Conservation (phyloP, 2,888 invertebrate species). For the Dioctria linearis region DNA sequence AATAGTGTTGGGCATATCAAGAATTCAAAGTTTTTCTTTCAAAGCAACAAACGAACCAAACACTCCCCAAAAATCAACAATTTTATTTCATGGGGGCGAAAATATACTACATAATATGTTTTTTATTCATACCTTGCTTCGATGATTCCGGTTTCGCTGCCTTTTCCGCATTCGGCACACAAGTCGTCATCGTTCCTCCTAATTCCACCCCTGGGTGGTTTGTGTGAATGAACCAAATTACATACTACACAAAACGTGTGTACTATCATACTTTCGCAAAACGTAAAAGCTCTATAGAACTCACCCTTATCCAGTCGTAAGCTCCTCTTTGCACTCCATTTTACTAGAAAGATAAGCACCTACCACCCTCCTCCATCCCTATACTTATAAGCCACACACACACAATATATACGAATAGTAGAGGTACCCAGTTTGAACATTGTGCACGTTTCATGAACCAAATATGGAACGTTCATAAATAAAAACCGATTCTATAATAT, state of each 20-base stretch:
- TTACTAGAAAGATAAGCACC: slow-evolving; percentile 3
- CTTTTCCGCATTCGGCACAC: background rate
- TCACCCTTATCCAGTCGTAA: slow-evolving; percentile 30
- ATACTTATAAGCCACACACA: background rate
- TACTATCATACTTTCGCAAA: slow-evolving; percentile 50
- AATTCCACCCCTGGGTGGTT: slow-evolving; percentile 37
- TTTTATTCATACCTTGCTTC: too few species aligned
- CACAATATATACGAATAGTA: background rate
- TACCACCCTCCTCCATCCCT: slow-evolving; percentile 3
- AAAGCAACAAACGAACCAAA: background rate
- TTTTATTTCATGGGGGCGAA: background rate
- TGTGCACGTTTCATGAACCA: slow-evolving; percentile 29
- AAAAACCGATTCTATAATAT: background rate
- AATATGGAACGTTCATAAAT: slow-evolving; percentile 16
- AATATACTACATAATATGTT: background rate
- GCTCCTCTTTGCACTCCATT: slow-evolving; percentile 45
- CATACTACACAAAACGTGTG: slow-evolving; percentile 52
- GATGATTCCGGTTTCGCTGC: background rate
- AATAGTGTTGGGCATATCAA: background rate
- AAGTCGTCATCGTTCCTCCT: slow-evolving; percentile 13
- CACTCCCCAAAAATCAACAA: background rate
- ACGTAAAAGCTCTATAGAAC: slow-evolving; percentile 55
- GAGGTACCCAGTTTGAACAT: slow-evolving; percentile 1
- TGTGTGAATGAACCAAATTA: slow-evolving; percentile 56
- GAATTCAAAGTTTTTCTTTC: background rate